phyloP scores from a whole-genome alignment of 2,113 vertebrate genomes.

The Delphinus delphis region DNA sequence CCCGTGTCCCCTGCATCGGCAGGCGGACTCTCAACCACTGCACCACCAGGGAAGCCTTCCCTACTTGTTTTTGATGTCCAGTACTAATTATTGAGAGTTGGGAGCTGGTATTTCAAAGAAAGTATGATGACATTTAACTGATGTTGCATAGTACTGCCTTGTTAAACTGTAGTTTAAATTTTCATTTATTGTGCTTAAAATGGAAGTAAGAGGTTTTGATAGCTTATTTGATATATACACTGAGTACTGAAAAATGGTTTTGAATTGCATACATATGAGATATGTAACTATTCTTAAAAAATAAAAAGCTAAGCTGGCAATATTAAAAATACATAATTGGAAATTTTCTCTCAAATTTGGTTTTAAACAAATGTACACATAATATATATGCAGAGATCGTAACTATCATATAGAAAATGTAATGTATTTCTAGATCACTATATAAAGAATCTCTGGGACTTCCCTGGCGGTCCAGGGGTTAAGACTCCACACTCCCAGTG shows the following conservation, averaged over 20 bases:
- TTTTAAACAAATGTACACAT: neutral
- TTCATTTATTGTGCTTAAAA: slow-evolving; percentile 20
- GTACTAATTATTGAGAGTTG: neutral
- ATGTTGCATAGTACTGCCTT: neutral
- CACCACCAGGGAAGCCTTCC: neutral
- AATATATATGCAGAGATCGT: neutral
- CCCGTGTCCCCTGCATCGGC: no score
- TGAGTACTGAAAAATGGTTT: neutral
- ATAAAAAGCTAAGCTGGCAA: neutral
- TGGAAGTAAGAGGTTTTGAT: slow-evolving; percentile 24
- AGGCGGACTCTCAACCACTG: no score
- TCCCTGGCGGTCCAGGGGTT: neutral
- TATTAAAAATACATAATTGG: neutral
- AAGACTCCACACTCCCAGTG: neutral
- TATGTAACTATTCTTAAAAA: neutral
- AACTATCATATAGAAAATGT: neutral
- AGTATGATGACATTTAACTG: neutral
- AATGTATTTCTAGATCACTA: neutral
- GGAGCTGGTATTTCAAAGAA: slow-evolving; percentile 3
- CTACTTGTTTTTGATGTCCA: slow-evolving; percentile 10
- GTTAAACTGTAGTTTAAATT: neutral
- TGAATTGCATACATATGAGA: neutral
- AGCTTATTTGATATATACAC: neutral
- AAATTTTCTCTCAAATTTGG: neutral
- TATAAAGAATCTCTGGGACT: neutral